These are phyloP conservation scores for Peromyscus attwateri DNA, from an alignment of 2,797 vertebrate genomes.

Conservation along the genomic window DNA sequence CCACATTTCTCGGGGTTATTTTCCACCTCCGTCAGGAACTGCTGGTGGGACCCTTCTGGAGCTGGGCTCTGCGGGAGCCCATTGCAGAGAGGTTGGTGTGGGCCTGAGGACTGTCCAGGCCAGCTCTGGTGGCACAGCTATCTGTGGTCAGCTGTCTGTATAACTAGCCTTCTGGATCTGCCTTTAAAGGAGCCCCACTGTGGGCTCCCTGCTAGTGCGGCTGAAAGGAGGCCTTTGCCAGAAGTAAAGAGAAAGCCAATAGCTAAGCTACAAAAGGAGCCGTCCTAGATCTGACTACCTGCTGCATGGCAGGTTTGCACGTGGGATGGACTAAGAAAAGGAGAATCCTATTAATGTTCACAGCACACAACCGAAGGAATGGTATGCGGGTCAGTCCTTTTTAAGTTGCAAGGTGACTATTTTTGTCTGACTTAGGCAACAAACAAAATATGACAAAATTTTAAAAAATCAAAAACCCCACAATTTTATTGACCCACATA, in stretches of 20 bases:
- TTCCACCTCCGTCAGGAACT: conserved; percentile 23
- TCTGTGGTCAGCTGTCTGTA: neutral
- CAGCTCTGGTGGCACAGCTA: neutral
- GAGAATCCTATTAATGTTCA: conserved; percentile 25
- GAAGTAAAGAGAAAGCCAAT: conserved; percentile 1
- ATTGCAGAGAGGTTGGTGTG: neutral
- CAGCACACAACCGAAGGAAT: neutral
- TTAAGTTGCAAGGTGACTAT: conserved; percentile 22
- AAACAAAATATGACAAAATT: neutral
- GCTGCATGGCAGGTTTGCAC: neutral
- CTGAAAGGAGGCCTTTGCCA: conserved; percentile 65
- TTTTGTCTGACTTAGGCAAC: conserved; percentile 35
- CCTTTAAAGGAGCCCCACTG: conserved; percentile 45
- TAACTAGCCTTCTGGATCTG: neutral
- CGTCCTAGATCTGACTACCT: conserved; percentile 39
- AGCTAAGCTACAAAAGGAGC: conserved; percentile 19
- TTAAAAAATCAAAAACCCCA: neutral
- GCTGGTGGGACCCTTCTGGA: conserved; percentile 4
- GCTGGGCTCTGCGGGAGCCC: neutral
- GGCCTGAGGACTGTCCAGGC: neutral
- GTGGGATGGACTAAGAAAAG: conserved; percentile 30
- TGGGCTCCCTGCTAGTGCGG: neutral
- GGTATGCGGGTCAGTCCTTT: neutral
- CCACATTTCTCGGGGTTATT: conserved; percentile 45
- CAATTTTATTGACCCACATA: neutral